These are phyloP conservation scores for Melitaea cinxia DNA, from an alignment of 1,140 invertebrate species.

Conservation along the genomic window DNA sequence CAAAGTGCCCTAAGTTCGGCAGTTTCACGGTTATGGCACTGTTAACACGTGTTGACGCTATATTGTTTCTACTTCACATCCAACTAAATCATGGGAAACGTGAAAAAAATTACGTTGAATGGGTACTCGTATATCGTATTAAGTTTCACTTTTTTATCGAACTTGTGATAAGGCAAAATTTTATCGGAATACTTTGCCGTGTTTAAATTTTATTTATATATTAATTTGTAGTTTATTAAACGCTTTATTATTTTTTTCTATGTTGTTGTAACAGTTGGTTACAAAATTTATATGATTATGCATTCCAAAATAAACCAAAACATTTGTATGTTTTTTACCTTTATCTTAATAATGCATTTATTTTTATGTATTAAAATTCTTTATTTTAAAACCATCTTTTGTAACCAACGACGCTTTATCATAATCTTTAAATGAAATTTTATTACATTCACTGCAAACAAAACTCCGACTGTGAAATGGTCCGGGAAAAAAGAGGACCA, in stretches of 20 bases:
- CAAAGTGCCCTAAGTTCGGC: constrained; percentile 76
- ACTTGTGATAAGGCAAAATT: background rate
- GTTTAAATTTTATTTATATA: background rate
- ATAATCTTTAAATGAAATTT: background rate
- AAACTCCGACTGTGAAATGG: constrained; percentile 11
- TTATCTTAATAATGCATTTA: background rate
- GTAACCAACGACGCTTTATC: background rate
- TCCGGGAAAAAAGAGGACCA: constrained; percentile 18
- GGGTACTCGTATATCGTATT: constrained; percentile 35
- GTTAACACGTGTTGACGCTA: constrained; percentile 76
- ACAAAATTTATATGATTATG: too few species aligned
- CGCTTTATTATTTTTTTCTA: too few species aligned
- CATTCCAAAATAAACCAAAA: too few species aligned
- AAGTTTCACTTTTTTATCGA: constrained; percentile 14
- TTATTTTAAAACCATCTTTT: background rate
- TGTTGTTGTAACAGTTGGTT: too few species aligned
- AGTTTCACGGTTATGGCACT: constrained; percentile 77
- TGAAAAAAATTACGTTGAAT: constrained; percentile 47
- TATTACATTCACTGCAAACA: background rate
- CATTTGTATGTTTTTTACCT: too few species aligned
- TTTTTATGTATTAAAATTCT: background rate
- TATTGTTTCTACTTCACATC: constrained; percentile 64
- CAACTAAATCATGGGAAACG: constrained; percentile 65
- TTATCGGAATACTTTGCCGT: background rate
- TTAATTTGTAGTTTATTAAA: too few species aligned